These are phyloP conservation scores for Myrmecobius fasciatus DNA, from an alignment of 2,113 vertebrate genomes.

Conservation along the genomic window DNA sequence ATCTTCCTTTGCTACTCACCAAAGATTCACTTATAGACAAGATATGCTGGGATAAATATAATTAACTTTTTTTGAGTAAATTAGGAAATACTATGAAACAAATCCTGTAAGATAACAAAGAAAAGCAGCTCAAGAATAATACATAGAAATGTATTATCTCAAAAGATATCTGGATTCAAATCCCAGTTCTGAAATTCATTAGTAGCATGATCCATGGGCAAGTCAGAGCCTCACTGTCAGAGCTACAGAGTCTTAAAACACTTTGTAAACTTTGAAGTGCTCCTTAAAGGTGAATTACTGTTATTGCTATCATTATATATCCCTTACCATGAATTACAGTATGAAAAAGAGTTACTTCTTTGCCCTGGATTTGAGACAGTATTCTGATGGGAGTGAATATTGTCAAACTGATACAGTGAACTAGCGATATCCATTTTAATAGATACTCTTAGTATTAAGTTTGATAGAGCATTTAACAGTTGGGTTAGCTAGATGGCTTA, in stretches of 20 bases:
- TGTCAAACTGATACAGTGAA: neutral
- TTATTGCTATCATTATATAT: neutral
- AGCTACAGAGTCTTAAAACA: no score
- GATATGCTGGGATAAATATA: neutral
- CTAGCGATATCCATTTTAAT: neutral
- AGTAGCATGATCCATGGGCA: neutral
- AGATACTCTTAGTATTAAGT: neutral
- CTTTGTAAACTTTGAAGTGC: neutral
- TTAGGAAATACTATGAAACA: slow-evolving; percentile 8
- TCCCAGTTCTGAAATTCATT: neutral
- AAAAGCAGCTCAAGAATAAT: neutral
- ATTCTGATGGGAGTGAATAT: neutral
- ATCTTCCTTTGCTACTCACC: neutral
- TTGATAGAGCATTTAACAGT: neutral
- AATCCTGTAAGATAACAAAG: slow-evolving; percentile 10
- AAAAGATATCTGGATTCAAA: neutral
- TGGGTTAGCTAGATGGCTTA: neutral
- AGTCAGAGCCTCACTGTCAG: neutral
- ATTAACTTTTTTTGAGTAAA: slow-evolving; percentile 19
- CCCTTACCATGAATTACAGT: neutral
- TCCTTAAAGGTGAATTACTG: neutral
- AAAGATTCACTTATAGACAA: neutral
- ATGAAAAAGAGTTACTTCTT: neutral
- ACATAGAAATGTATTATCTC: neutral
- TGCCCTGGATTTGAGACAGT: neutral